These are phyloP conservation scores for Cladopsammia gracilis DNA, from an alignment of 64 coral and sea anemone species.

Conservation along the genomic window DNA sequence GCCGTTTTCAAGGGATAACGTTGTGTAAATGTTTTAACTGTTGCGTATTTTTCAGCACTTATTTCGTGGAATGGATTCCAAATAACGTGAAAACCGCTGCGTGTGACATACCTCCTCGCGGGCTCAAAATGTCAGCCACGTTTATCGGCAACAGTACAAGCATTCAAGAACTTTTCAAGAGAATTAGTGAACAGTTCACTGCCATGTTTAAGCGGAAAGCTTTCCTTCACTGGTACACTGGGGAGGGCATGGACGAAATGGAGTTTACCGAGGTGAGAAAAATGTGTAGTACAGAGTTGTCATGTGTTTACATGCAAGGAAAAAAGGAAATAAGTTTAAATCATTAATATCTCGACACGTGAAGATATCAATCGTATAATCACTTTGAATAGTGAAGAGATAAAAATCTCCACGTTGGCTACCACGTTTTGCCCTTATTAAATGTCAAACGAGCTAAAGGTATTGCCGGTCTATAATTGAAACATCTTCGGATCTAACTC, in stretches of 20 bases:
- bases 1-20: not conserved
- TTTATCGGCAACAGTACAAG: slow-evolving; percentile 71
- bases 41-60: slow-evolving; percentile 18
- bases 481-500: no score
- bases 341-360: no score
- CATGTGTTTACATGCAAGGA: not conserved
- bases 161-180: slow-evolving; percentile 73
- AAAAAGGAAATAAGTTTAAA: no score
- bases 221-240: slow-evolving; percentile 76
- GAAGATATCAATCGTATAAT: no score
- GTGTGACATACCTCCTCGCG: slow-evolving; percentile 73
- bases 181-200: slow-evolving; percentile 72
- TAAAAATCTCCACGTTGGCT: no score
- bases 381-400: no score
- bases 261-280: slow-evolving; percentile 74
- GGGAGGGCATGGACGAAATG: slow-evolving; percentile 79
- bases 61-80: slow-evolving; percentile 78
- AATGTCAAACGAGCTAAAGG: no score
- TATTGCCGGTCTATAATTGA: no score
- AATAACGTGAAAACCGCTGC: slow-evolving; percentile 78
- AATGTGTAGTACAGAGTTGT: not conserved
- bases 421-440: no score
- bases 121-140: slow-evolving; percentile 76
- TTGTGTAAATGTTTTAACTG: not conserved
- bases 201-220: slow-evolving; percentile 77